These are phyloP conservation scores for Salpingus planirostris DNA, from an alignment of 2,888 invertebrate genomes.

Conservation along the genomic window DNA sequence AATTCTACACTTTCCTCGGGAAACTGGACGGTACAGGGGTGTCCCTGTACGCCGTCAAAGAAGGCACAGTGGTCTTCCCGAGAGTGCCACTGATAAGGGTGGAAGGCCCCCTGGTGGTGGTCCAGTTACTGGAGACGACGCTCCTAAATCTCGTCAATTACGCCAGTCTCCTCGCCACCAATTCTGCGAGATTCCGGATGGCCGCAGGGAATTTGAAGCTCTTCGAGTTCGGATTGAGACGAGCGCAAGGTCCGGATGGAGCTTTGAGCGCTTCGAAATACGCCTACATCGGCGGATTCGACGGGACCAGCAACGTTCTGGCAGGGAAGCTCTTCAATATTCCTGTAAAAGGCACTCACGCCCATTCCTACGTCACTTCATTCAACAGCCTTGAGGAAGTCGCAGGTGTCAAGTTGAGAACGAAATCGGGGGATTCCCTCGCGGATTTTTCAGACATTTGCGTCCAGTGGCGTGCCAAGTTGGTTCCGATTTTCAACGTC, in stretches of 20 bases:
- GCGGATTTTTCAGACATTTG: conserved; percentile 58
- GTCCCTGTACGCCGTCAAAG: conserved; percentile 82
- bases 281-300: conserved; percentile 92
- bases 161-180: conserved; percentile 95
- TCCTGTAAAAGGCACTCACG: conserved; percentile 95
- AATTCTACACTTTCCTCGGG: conserved; percentile 80
- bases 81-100: conserved; percentile 87
- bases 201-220: conserved; percentile 87
- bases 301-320: conserved; percentile 95
- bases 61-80: conserved; percentile 95
- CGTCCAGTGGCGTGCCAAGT: conserved; percentile 55
- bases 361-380: conserved; percentile 94
- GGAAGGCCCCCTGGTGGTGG: conserved; percentile 90
- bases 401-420: conserved; percentile 36
- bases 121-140: conserved; percentile 93
- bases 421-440: conserved; percentile 31
- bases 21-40: conserved; percentile 76
- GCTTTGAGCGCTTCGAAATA: conserved; percentile 96
- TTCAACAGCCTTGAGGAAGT: conserved; percentile 61
- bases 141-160: conserved; percentile 92
- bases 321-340: conserved; percentile 96
- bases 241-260: conserved; percentile 98
- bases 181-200: conserved; percentile 92
- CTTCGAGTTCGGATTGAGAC: conserved; percentile 90
- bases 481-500: conserved; percentile 64